Evolutionary conservation across 2,797 vertebrate species (phyloP), one percentile per base, ranked within the genome.

Genomic region (Holocentrus rufus): DNA sequence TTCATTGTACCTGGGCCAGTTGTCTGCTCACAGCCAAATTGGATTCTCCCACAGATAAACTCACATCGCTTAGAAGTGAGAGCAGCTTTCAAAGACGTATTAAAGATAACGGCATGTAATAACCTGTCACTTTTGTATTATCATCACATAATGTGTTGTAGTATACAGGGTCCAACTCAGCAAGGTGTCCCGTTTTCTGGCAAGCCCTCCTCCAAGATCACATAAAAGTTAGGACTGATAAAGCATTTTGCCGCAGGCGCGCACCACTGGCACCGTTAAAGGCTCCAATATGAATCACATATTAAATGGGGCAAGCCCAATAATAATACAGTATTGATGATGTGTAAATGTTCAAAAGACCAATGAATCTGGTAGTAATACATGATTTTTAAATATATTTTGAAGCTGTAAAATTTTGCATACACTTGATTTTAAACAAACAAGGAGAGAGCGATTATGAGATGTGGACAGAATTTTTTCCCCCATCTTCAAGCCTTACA

Each of bases 31-130:
- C 75, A 83, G 82, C 84, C 79, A 85, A 82, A 85, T 81, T 85
- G 80, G 74, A 89, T 79, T 79, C 83, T 82, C 61, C 61, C 67
- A 80, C 70, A 84, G 77, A 89, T 86, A 80, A 85, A 86, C 65
- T 55, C 42, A 52, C 23, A 36, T 60, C 42, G 20, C 69, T 77
- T 64, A 63, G 73, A 79, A 80, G 71, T 77, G 67, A 84, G 77
- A 73, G 36, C 44, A 74, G 68, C 80, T 80, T 89, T 85, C 65
- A 85, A 76, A 84, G 77, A 49, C 72, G 5, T 55, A 76, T 80
- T 74, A 74, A 56, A 64, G 77, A 88, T 84, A 83, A 77, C 56
- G 36, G 39, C 60, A 6, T 34, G 64, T 72, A 76, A 84, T 87
- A 72, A 79, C 79, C 55, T 79, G 74, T 80, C 77, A 69, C 34